A percentile compares a stretch with the other conserved stretches of the same genome.
phyloP scores from a whole-genome alignment of 1,140 invertebrate genomes.

The Zophobas morio region DNA sequence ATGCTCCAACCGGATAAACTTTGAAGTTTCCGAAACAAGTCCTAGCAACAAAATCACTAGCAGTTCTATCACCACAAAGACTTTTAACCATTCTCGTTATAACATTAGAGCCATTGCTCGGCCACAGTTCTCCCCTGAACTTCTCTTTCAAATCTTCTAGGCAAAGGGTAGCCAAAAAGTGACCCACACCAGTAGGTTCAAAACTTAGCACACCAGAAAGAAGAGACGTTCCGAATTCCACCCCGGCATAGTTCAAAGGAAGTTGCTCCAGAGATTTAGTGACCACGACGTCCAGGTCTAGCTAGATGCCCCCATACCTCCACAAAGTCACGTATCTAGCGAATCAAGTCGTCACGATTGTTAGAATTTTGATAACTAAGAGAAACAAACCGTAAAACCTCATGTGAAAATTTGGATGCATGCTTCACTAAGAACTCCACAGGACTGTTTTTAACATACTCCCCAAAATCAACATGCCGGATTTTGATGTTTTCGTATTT shows the following conservation, averaged over 20 bases:
- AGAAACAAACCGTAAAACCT: constrained; percentile 71
- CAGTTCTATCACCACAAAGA: constrained; percentile 72
- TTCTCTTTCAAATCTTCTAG: constrained; percentile 73
- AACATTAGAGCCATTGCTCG: constrained; percentile 81
- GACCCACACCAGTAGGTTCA: constrained; percentile 68
- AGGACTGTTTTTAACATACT: constrained; percentile 74
- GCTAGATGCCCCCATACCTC: constrained; percentile 84
- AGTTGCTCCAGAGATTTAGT: constrained; percentile 74
- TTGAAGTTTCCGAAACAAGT: constrained; percentile 70
- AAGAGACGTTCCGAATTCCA: constrained; percentile 73
- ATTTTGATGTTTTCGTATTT: constrained; percentile 75
- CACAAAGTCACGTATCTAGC: constrained; percentile 78
- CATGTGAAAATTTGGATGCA: constrained; percentile 75
- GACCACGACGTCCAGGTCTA: constrained; percentile 84
- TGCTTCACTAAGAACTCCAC: constrained; percentile 73
- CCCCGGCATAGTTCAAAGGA: constrained; percentile 75
- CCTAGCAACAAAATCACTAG: constrained; percentile 72
- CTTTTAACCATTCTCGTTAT: constrained; percentile 76
- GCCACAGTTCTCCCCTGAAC: constrained; percentile 77
- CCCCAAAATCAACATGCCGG: constrained; percentile 70
- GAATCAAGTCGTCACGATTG: not conserved
- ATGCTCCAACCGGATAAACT: constrained; percentile 54
- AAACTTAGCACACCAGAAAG: constrained; percentile 79
- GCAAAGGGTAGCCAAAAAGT: constrained; percentile 72
- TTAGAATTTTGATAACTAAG: not conserved